Percentiles rank a stretch among this genome's conserved stretches.
Evolutionary conservation across 2,888 invertebrate genomes (phyloP).

Genomic region (Coremacera marginata): DNA sequence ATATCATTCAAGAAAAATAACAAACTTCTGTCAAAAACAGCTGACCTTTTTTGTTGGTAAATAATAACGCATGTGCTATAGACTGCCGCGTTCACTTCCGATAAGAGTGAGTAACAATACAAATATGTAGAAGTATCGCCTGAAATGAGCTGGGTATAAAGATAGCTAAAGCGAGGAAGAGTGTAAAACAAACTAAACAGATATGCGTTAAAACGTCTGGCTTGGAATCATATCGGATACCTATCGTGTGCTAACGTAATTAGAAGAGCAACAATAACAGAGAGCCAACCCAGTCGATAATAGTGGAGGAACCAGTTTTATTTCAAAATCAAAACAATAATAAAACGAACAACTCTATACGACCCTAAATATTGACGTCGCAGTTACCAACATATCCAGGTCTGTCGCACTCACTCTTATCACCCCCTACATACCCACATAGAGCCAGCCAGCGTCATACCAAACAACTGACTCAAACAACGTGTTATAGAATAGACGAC

Average conservation of each 20-base stretch:
- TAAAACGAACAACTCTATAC: background rate
- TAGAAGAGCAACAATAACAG: conserved; percentile 8
- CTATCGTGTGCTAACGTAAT: background rate
- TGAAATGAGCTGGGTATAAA: background rate
- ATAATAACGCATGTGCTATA: conserved; percentile 26
- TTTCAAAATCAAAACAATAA: conserved; percentile 33
- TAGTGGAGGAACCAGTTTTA: background rate
- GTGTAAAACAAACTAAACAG: background rate
- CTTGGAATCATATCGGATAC: background rate
- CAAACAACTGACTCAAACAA: background rate
- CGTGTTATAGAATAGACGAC: background rate
- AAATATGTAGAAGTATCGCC: background rate
- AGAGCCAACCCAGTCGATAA: background rate
- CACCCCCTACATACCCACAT: background rate
- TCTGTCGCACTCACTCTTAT: background rate
- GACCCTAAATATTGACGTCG: background rate
- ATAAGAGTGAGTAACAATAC: background rate
- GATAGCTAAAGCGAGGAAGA: background rate
- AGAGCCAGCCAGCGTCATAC: background rate
- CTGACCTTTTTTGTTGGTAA: conserved; percentile 49
- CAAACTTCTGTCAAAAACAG: conserved; percentile 52
- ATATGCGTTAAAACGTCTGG: background rate
- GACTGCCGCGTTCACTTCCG: background rate
- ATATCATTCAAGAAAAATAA: conserved; percentile 22
- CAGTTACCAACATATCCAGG: background rate